Evolutionary conservation across 1,140 invertebrate species (phyloP).

Genomic region (Coptotermes formosanus): DNA sequence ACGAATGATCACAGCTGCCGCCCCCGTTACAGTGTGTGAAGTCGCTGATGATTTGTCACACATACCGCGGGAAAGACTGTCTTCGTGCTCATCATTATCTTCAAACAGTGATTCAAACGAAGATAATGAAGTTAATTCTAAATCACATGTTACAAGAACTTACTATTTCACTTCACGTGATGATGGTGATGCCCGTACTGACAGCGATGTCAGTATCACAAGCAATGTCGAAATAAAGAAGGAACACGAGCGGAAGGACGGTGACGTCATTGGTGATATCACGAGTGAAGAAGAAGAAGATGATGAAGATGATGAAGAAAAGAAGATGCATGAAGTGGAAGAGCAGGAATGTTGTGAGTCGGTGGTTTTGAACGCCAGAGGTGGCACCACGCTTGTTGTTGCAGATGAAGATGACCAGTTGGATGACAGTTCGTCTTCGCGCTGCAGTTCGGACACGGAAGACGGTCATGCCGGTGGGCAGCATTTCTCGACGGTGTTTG

Average conservation of each 20-base stretch:
- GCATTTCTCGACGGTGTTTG: conserved; percentile 69
- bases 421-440: background rate
- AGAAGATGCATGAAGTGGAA: background rate
- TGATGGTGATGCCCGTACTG: background rate
- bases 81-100: background rate
- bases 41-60: background rate
- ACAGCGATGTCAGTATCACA: background rate
- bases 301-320: background rate
- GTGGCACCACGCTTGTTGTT: background rate
- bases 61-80: background rate
- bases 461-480: conserved; percentile 63
- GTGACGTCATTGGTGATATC: background rate
- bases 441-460: conserved; percentile 42
- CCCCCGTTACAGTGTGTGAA: background rate
- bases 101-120: background rate
- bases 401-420: background rate
- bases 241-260: background rate
- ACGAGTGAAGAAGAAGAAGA: conserved; percentile 1
- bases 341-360: background rate
- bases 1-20: background rate
- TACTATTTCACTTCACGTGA: background rate
- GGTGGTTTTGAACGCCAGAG: background rate
- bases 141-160: background rate
- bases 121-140: background rate
- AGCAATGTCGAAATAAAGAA: background rate